Base-by-base conservation (phyloP, 1,140 invertebrate genomes). In the Antheraea pernyi region DNA sequence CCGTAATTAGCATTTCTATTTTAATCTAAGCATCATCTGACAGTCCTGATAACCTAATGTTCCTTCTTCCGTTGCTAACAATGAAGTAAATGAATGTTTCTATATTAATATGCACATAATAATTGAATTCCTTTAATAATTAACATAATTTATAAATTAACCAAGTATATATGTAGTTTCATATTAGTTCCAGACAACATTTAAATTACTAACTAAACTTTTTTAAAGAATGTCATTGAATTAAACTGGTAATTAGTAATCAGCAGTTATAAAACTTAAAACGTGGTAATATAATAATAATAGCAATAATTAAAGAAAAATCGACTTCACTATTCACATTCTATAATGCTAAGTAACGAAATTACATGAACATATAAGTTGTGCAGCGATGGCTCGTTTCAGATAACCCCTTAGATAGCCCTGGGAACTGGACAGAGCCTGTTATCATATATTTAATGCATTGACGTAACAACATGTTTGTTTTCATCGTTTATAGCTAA, bases 401-500 rank as follows among this genome's bases (percentile, higher is more conserved):
- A 13, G 46, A 53, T 53, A 53, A 74, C 76, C 74, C 72, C 48
- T 6, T 11, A 19, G 67, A 68, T 73, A 71, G 70, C 75, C 75
- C 67, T 18, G 36, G 42, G 59, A 59, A 71, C 69, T 78, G 74
- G 65, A 72, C 60, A 39, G 16, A 72, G 58, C 64, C 19, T 68
- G 73, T 73, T 72, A 68, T 60, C 61, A 72, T 76, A 72, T 77
- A 72, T 73, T 76, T 65, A 68, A 53, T 11, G 22, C 68, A 80
- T 78, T 82, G 80, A 82, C 80, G 78, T 80, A 80, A 76, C 71
- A 70, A 69, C 61, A 61, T 70, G 66, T 77, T 67, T 74, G 63
- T 73, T 30, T 19, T 13, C 13, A 46, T 16, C 53, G 36, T 9
- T 19, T 39, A 36, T 7, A 67, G 22, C 37, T 70, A 4, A 36